Evolutionary conservation across 2,797 vertebrate genomes (phyloP), one percentile per base, ranked within the genome.

Genomic region (Chaetodon trifasciatus): DNA sequence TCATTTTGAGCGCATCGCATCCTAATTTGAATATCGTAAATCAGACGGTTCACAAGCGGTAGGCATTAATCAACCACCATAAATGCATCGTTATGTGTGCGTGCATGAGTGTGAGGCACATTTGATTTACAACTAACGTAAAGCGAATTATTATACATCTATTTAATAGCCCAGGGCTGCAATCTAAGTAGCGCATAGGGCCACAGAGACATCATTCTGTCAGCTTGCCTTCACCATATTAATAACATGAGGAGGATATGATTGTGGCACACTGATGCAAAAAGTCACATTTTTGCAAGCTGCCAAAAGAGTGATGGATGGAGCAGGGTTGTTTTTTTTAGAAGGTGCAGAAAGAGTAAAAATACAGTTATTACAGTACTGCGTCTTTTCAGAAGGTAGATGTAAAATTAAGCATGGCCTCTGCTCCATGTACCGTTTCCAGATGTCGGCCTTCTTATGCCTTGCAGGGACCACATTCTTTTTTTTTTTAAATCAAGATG

Each of bases 111-210:
- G 74, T 58, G 58, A 80, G 60, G 17, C 12, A 24, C 68, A 37
- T 58, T 52, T 83, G 74, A 93, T 91, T 95, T 89, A 90, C 47
- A 57, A 50, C 46, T 42, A 79, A 82, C 24, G n/a, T 71, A 85
- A 8, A 67, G 46, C 19, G 74, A 83, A 88, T 86, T 78, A 86
- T 82, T 72, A 73, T 47, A 66, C 68, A 52, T 79, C 55, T 79
- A 79, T 76, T 86, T 89, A 64, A 79, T 58, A 75, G 79, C 84
- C 42, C 46, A 1, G 70, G 74, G 74, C 62, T 81, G 74, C 81
- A 60, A 87, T 87, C 47, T 73, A 70, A 74, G 63, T 21, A 76
- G 78, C 76, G 67, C 60, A 44, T 32, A 24, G 32, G 64, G 63
- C 46, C 39, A 28, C 39, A 37, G 65, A 88, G 49, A 70, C 53